These are phyloP conservation scores for Pipistrellus pygmaeus DNA, from an alignment of 2,797 vertebrate genomes.

Conservation along the genomic window DNA sequence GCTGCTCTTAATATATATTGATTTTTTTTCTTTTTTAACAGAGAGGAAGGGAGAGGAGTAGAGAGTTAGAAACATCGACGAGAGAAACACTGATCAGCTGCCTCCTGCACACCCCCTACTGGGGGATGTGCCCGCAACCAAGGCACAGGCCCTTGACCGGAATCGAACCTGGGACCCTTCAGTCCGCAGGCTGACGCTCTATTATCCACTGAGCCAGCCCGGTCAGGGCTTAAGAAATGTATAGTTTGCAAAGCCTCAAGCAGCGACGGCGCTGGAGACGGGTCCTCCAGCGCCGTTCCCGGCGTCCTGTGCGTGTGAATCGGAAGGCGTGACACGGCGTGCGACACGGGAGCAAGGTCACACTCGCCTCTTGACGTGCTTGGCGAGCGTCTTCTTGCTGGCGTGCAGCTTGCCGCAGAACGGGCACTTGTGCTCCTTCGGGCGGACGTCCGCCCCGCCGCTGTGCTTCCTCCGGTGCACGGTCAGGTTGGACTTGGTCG, in stretches of 20 bases:
- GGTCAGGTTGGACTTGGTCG: slow-evolving; percentile 98
- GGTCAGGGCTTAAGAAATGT: not conserved
- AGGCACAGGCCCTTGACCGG: no score
- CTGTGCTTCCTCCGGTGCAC: slow-evolving; percentile 97
- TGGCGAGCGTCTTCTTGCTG: slow-evolving; percentile 97
- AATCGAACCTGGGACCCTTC: no score
- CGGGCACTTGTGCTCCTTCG: slow-evolving; percentile 97
- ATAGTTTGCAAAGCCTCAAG: not conserved
- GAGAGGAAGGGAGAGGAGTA: no score
- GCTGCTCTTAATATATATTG: not conserved
- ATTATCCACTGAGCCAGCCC: no score
- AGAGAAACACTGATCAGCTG: no score
- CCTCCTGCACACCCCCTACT: no score
- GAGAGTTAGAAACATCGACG: no score
- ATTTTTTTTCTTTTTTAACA: no score
- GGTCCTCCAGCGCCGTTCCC: not conserved
- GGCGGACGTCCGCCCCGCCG: slow-evolving; percentile 91
- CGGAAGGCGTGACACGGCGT: not conserved
- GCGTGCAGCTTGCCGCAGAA: slow-evolving; percentile 98
- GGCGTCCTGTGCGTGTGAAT: not conserved
- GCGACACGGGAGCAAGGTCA: not conserved
- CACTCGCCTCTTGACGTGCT: slow-evolving; percentile 95
- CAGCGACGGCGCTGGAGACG: not conserved
- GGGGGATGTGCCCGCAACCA: no score
- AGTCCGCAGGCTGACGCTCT: no score